Conservation (phyloP, 2,113 vertebrate species). For the Sylvietta virens region DNA sequence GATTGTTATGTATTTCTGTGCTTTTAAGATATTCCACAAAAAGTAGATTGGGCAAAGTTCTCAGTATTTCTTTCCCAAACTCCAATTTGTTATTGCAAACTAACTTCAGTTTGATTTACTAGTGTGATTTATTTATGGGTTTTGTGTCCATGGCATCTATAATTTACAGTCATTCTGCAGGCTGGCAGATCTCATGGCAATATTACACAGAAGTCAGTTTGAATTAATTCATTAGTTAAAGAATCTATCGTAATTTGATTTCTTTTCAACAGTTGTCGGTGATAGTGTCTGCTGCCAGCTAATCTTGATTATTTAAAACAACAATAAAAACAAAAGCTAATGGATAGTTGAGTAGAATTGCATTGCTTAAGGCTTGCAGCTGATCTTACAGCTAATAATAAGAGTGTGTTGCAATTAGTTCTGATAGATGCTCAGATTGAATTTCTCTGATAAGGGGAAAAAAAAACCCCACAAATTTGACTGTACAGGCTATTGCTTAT, state of each 20-base stretch:
- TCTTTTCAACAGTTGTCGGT: neutral
- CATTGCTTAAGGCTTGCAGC: slow-evolving; percentile 16
- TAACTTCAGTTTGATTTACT: neutral
- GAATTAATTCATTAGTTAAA: slow-evolving; percentile 37
- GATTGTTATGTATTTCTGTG: neutral
- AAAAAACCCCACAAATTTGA: neutral
- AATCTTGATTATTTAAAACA: slow-evolving; percentile 30
- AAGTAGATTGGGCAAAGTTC: neutral
- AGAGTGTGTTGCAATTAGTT: neutral
- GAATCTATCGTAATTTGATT: slow-evolving; percentile 30
- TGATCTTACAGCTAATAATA: slow-evolving; percentile 9
- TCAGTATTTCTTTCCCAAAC: neutral
- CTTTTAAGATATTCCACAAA: neutral
- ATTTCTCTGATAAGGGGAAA: neutral
- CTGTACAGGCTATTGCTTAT: neutral
- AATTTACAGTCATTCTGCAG: neutral
- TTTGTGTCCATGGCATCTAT: neutral
- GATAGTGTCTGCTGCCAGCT: neutral
- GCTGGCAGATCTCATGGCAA: neutral
- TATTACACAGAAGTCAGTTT: neutral
- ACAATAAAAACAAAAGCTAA: neutral
- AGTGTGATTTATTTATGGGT: neutral
- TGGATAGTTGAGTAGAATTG: neutral
- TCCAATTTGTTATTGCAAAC: neutral
- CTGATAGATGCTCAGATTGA: neutral